Evolutionary conservation across 2,888 invertebrate species (phyloP), one percentile per base, ranked within the genome.

Genomic region (Cryptosula pallasiana): DNA sequence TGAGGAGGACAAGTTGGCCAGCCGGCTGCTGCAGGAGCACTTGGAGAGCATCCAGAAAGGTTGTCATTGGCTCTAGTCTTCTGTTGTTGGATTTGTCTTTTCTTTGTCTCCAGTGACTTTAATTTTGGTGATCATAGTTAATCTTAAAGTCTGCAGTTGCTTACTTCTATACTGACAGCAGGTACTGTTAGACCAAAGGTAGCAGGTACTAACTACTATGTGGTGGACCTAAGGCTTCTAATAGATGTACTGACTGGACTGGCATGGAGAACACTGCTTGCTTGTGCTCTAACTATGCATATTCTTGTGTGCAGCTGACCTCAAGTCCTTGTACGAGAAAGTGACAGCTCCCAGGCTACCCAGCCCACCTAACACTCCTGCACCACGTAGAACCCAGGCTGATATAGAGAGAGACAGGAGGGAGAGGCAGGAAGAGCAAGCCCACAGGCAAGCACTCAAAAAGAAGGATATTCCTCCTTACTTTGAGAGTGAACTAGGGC

Each of bases 401-500:
- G 82, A 83, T 77, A 81, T 81, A 81, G 82, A 83, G 73, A 73
- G 79, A 16, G 82, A 82, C 73, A 76, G 77, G 71, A 73, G 80
- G 54, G 83, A 83, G 70, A 54, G 79, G 25, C 75, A 75, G 23
- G 79, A 81, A 74, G 83, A 82, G 73, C 72, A 75, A 36, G 79
- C 78, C 34, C 79, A 78, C 1, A 75, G 78, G 27, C 72, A 75
- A 1, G 76, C 79, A 13, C 76, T 84, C 16, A 77, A 77, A 54
- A 76, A 79, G n/a, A 79, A 79, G 55, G 76, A 75, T 5, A 79
- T 83, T 54, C 82, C 83, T 20, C 77, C 77, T 29, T 84, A 84
- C 74, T 84, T 84, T 76, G 78, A 81, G 29, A 82, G 82, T 74
- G 82, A 83, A 74, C 78, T 84, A 69, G 83, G 84, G 5, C 81